Percentiles rank a stretch among this genome's conserved stretches.
Conservation (phyloP, 2,797 vertebrate species). For the Euphonia xanthogaster region DNA sequence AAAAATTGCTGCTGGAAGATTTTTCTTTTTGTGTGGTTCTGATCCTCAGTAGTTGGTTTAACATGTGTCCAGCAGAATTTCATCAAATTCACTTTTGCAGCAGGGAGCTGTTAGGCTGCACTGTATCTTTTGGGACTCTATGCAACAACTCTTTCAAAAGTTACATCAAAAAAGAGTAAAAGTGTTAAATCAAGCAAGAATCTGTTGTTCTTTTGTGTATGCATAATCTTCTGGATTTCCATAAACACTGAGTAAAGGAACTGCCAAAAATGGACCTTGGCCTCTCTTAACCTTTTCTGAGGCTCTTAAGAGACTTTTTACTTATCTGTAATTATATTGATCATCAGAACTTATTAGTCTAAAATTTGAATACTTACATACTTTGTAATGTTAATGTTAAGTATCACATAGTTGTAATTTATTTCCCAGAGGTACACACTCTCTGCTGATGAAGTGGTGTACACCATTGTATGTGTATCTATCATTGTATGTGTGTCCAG, state of each 20-base stretch:
- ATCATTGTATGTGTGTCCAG: neutral
- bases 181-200: neutral
- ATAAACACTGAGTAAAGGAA: neutral
- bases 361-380: neutral
- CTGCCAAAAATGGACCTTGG: neutral
- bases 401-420: neutral
- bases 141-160: neutral
- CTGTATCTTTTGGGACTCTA: neutral
- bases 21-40: constrained; percentile 40
- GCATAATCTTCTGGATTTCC: neutral
- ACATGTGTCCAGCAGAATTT: neutral
- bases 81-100: constrained; percentile 2
- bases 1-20: neutral
- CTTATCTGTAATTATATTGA: neutral
- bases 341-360: neutral
- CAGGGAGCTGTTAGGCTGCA: neutral
- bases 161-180: neutral
- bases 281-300: neutral
- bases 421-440: neutral
- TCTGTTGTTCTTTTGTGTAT: neutral
- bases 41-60: constrained; percentile 32
- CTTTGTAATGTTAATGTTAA: neutral
- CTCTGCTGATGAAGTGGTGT: neutral
- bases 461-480: neutral
- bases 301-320: neutral